A percentile compares a stretch with the other conserved stretches of the same genome.
These are phyloP conservation scores for Eristalinus sepulchralis DNA, from an alignment of 2,888 invertebrate species.

Conservation along the genomic window DNA sequence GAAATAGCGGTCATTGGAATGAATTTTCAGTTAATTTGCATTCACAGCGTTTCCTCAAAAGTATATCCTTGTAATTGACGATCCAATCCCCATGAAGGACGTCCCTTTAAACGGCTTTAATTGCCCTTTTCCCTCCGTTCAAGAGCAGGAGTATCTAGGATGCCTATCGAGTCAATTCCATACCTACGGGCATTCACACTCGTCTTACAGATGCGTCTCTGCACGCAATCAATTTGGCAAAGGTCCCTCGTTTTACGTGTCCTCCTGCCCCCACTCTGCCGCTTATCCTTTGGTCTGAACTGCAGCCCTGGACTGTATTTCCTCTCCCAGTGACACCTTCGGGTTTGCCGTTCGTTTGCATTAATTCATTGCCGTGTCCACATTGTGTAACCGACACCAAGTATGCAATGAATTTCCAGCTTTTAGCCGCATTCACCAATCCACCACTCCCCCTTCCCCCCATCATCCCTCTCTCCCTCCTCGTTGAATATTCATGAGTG, in stretches of 20 bases:
- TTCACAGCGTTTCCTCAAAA: no score
- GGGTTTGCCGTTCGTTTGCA: background rate
- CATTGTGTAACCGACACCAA: background rate
- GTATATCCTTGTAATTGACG: no score
- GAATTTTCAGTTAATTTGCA: no score
- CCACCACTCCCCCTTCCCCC: background rate
- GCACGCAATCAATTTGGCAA: background rate
- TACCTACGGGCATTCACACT: background rate
- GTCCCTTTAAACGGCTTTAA: no score
- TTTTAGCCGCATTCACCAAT: background rate
- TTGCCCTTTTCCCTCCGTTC: no score
- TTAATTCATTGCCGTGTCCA: background rate
- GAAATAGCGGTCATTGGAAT: no score
- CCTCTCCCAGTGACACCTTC: background rate
- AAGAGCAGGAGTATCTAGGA: no score
- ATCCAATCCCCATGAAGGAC: no score
- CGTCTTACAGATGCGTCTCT: background rate
- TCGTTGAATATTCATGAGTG: conserved; percentile 3
- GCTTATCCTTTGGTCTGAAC: no score
- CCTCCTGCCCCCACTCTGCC: no score
- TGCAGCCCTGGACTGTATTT: background rate
- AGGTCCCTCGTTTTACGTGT: no score
- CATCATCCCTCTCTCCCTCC: no score
- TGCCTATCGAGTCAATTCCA: background rate
- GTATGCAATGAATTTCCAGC: background rate